Conservation (phyloP, 2,113 vertebrate species). For the Micromys minutus region DNA sequence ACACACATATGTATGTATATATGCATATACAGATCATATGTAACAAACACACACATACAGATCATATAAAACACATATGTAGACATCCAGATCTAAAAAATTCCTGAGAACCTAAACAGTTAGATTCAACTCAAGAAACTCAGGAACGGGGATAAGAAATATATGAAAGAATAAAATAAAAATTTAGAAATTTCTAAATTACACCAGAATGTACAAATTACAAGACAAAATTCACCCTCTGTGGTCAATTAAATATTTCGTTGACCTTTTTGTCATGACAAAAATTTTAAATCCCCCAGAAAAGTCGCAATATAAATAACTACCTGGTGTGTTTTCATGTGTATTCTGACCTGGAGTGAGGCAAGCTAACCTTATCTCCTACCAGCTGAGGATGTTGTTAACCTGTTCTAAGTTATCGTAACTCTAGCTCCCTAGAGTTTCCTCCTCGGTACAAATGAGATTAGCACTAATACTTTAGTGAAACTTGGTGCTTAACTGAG, state of each 20-base stretch:
- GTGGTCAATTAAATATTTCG: constrained; percentile 22
- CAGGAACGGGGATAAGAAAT: not conserved
- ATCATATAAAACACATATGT: not conserved
- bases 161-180: constrained; percentile 14
- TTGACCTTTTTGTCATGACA: constrained; percentile 56
- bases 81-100: not conserved
- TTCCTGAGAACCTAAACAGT: not conserved
- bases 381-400: constrained; percentile 16
- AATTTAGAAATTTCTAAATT: constrained; percentile 15
- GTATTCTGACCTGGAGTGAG: not conserved
- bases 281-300: constrained; percentile 20
- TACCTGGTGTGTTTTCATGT: constrained; percentile 31
- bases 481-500: constrained; percentile 27
- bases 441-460: not conserved
- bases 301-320: constrained; percentile 35
- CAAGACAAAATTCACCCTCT: constrained; percentile 24
- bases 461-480: constrained; percentile 5
- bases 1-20: not conserved
- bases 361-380: constrained; percentile 20
- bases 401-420: not conserved
- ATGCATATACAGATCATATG: not conserved
- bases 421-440: not conserved
- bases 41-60: too few relatives aligned
- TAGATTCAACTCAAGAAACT: not conserved
- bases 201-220: constrained; percentile 35